These are phyloP conservation scores for Mycalesis mineus DNA, from an alignment of 2,888 invertebrate genomes.

Conservation along the genomic window DNA sequence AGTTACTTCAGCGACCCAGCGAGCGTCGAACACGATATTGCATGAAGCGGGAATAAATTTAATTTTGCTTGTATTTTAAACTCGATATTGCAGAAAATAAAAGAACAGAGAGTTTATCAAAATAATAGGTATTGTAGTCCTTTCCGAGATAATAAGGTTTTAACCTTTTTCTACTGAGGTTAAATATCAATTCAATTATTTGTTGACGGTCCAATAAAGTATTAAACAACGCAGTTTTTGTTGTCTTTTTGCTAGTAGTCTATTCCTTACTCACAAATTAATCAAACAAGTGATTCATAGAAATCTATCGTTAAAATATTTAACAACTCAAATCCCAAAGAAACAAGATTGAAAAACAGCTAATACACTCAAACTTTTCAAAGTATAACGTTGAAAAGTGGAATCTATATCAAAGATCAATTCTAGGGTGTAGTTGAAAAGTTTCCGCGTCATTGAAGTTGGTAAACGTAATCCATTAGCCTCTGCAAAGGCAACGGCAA, in stretches of 20 bases:
- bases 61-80: neutral
- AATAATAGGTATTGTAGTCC: neutral
- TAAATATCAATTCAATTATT: no score
- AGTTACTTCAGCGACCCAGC: neutral
- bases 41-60: neutral
- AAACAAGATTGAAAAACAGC: no score
- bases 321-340: no score
- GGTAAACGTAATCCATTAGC: conserved; percentile 25
- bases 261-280: no score
- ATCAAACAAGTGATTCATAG: no score
- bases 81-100: neutral
- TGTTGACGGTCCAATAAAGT: no score
- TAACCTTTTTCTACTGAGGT: no score
- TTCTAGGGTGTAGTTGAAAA: conserved; percentile 6
- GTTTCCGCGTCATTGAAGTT: conserved; percentile 13
- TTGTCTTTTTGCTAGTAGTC: no score
- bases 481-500: conserved; percentile 17
- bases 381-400: neutral
- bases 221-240: no score
- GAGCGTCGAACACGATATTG: neutral
- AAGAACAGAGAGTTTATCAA: neutral
- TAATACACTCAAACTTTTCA: neutral
- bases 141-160: no score
- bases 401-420: neutral
- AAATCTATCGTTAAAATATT: no score